Base-by-base conservation (phyloP, 2,113 vertebrate species). In the Bubo blakistoni region DNA sequence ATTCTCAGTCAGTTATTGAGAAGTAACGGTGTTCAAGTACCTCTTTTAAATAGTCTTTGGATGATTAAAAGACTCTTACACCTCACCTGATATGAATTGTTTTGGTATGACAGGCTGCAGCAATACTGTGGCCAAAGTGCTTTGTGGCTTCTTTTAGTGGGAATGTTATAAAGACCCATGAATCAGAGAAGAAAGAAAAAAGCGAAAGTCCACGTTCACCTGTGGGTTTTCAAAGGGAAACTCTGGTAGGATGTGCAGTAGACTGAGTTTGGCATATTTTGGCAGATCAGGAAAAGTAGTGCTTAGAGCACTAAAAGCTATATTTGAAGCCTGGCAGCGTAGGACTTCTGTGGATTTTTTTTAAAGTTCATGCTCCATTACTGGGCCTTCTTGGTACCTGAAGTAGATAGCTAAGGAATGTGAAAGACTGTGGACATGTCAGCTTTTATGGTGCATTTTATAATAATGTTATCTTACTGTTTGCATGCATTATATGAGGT, bases 121-220 rank as follows among this genome's bases (percentile, higher is more conserved):
- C 12, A 36, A 10, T 81, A 10, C 27, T 47, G 25, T 29, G 44
- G 51, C 52, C n/a, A 12, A 52, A 88, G 70, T 59, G 32, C 29
- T 62, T 30, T 65, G 52, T 63, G 73, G 32, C 71, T 88, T 71
- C 44, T 57, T 77, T 66, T 34, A n/a, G n/a, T 73, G 77, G 25
- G 30, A 74, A 49, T 22, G 16, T 78, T 92, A 14, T 8, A 47
- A 90, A 82, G 49, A 47, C 69, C n/a, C 5, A 2, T 62, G 40
- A 69, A 32, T 71, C 12, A 3, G 1, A 40, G 24, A 63, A 52
- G 30, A 54, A 63, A 46, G 12, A 16, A 18, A 57, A 78, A 88
- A 69, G 7, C 0, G 0, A 51, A 81, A 88, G 27, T 40, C 12
- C 1, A 0, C 9, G 2, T 73, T 78, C 21, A 17, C 19, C 30